Conservation (phyloP, 2,113 vertebrate genomes). For the Caracal caracal region DNA sequence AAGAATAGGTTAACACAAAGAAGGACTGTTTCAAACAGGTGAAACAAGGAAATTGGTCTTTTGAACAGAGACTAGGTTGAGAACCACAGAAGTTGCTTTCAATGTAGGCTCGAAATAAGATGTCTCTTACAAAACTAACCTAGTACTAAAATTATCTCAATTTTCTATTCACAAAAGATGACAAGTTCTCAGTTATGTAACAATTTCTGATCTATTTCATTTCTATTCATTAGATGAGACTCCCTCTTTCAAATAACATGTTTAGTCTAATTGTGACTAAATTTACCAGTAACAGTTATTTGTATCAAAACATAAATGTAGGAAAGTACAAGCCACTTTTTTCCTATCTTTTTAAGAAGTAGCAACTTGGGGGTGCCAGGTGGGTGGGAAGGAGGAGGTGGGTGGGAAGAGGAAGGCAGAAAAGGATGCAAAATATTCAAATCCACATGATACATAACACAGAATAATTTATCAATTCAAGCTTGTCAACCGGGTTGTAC, state of each 20-base stretch:
- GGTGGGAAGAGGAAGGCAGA: background rate
- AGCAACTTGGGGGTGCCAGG: background rate
- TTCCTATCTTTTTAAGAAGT: background rate
- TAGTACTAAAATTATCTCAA: background rate
- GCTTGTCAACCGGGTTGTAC: too few species aligned
- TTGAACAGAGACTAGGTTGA: background rate
- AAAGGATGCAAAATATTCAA: background rate
- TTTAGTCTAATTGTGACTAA: conserved; percentile 4
- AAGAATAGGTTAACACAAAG: background rate
- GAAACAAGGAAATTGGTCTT: background rate
- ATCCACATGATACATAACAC: background rate
- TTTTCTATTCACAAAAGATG: background rate
- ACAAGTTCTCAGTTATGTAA: background rate
- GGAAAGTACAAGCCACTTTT: background rate
- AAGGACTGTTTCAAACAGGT: background rate
- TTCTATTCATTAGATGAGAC: background rate
- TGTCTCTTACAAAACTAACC: background rate
- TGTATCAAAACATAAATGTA: background rate
- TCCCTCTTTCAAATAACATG: background rate
- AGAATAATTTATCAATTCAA: background rate
- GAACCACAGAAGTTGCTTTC: background rate
- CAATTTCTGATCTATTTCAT: background rate
- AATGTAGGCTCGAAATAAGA: background rate
- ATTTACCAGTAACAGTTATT: conserved; percentile 3
- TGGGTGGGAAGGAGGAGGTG: too few species aligned